Conservation (phyloP, 1,140 invertebrate species). For the Diorhabda carinulata region DNA sequence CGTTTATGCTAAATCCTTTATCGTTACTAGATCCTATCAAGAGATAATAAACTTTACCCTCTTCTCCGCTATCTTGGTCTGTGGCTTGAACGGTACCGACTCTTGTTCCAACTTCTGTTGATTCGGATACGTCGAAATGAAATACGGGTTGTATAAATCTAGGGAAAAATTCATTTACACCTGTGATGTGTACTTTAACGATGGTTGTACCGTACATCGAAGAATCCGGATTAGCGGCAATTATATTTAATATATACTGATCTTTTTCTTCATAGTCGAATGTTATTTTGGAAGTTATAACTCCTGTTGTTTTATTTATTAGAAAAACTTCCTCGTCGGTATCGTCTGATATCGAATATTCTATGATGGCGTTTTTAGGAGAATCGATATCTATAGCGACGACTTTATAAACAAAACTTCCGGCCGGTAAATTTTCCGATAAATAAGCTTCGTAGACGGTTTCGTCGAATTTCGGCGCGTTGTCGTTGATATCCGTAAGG, state of each 20-base stretch:
- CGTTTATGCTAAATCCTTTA: slow-evolving; percentile 83
- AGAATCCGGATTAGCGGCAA: slow-evolving; percentile 85
- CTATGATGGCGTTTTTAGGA: slow-evolving; percentile 82
- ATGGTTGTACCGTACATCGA: slow-evolving; percentile 70
- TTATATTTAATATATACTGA: slow-evolving; percentile 72
- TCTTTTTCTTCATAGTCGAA: slow-evolving; percentile 89
- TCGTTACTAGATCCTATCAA: slow-evolving; percentile 92
- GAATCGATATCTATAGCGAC: slow-evolving; percentile 86
- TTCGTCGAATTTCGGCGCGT: slow-evolving; percentile 78
- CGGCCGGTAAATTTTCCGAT: slow-evolving; percentile 75
- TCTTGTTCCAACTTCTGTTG: slow-evolving; percentile 78
- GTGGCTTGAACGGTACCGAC: slow-evolving; percentile 85
- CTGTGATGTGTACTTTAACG: slow-evolving; percentile 74
- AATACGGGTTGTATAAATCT: slow-evolving; percentile 89
- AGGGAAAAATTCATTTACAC: slow-evolving; percentile 90
- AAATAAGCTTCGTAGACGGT: slow-evolving; percentile 72
- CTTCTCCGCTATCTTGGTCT: slow-evolving; percentile 87
- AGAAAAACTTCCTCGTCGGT: slow-evolving; percentile 69
- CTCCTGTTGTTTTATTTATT: slow-evolving; percentile 72
- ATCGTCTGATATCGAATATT: slow-evolving; percentile 79
- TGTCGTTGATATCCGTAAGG: slow-evolving; percentile 89
- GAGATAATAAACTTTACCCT: slow-evolving; percentile 87
- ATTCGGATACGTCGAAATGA: slow-evolving; percentile 91
- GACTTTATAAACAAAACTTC: slow-evolving; percentile 72
- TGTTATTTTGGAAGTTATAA: slow-evolving; percentile 67